Base-by-base conservation (phyloP, 2,888 invertebrate species). In the Aquatica leii region DNA sequence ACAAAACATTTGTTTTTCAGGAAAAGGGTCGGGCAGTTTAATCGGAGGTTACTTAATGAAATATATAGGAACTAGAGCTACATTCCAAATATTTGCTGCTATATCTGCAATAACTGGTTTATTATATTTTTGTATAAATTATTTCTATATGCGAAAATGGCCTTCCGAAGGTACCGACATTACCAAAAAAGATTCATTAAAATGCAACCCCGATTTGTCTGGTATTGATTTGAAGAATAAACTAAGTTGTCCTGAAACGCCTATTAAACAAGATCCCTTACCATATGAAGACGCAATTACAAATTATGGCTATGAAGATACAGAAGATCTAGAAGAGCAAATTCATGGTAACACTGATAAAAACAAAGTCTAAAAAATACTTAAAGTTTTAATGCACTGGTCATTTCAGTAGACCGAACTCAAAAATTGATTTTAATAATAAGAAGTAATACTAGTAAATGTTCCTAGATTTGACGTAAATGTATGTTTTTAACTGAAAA, bases 31-130 rank as follows among this genome's bases (percentile, higher is more conserved):
- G 4, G 92, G 92, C 46, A 91, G 91, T 78, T 80, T 92, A 59
- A 85, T 90, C 54, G 92, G 92, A 11, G 92, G 92, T 9, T 91
- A 89, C 76, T 78, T 91, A 57, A 91, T 91, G 85, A 89, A 90
- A 76, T 85, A 84, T 67, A 86, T 89, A 70, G 92, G 92, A 6
- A 90, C 90, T 3, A 83, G 92, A 56, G 84, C 86, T 0, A 92
- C 92, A 0, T 91, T 91, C 76, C 88, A 88, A 76, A 85, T 90
- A 69, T 91, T 92, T 75, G 82, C 91, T 0, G 84, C 84, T 0
- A 83, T 86, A 0, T 87, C 88, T 0, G 81, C 88, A 15, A 74
- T 89, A 17, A 88, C 88, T 4, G 90, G 90, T 34, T 80, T 89
- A 69, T 79, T 88, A 50, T 92, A 92, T 79, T 87, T 87, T 72